Base-by-base conservation (phyloP, 2,888 invertebrate genomes). In the Cerastoderma edule region DNA sequence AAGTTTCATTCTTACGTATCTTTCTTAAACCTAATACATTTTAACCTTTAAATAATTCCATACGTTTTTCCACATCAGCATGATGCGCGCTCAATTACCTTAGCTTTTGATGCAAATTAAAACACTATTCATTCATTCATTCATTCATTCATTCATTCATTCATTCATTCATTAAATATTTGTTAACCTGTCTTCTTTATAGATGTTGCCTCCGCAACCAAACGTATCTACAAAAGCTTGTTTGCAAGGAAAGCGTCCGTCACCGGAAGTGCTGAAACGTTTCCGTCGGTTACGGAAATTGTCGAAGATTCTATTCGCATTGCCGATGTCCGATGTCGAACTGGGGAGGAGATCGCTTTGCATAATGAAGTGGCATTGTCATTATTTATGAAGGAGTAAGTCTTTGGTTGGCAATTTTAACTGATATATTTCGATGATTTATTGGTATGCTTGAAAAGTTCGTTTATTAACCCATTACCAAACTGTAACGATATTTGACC, bases 181-280 rank as follows among this genome's bases (percentile, higher is more conserved):
- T 3, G 22, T 6, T n/a, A 10, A n/a, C 22, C 5, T 50, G 10
- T 10, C 22, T n/a, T 6, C 22, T 56, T 56, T 39, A n/a, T 27
- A 60, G 60, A 60, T 60, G 60, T 60, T 39, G 60, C 39, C n/a
- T 39, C 22, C 8, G 60, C 39, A 8, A 22, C 39, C 24, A 35
- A 60, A 39, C 32, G 19, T 10, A 16, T 60, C n/a, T 60, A 60
- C 27, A 13, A 60, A 35, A 33, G 39, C 16, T 39, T 60, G 10
- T 33, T 57, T 2, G 57, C 32, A 8, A 32, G n/a, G n/a, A 30
- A n/a, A 6, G n/a, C 32, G n/a, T 50, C 1, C 22, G 8, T 2
- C 1, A 27, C 39, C 24, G 4, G 8, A 0, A 10, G 5, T 2
- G 2, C n/a, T 19, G 16, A 30, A 3, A 22, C 60, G 3, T 24